Evolutionary conservation across 2,113 vertebrate genomes (phyloP).

Genomic region (Murina feae): DNA sequence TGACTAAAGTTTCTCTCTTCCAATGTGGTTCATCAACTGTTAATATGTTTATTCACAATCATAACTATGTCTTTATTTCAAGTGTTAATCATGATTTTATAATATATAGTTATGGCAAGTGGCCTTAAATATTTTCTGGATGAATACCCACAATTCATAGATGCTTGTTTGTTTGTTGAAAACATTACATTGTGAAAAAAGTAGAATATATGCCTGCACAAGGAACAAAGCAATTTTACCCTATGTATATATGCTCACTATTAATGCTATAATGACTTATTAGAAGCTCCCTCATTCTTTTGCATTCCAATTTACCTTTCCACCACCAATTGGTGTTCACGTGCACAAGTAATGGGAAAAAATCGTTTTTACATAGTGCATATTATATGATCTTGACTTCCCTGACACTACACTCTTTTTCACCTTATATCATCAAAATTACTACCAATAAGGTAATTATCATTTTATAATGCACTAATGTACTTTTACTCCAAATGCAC

Average conservation of each 20-base stretch:
- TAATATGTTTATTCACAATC: background rate
- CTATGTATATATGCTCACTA: background rate
- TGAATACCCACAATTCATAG: background rate
- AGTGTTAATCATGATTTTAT: conserved; percentile 38
- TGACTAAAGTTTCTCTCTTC: conserved; percentile 15
- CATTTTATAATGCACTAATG: background rate
- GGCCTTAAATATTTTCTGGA: background rate
- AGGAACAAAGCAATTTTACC: background rate
- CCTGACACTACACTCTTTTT: background rate
- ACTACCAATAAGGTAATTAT: background rate
- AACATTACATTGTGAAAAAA: background rate
- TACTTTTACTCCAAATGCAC: background rate
- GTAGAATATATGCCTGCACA: background rate
- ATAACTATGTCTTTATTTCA: conserved; percentile 43
- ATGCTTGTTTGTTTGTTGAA: background rate
- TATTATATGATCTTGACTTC: background rate
- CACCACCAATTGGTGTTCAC: background rate
- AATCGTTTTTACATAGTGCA: background rate
- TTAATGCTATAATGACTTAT: conserved; percentile 3
- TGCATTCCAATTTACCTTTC: background rate
- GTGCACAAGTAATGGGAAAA: background rate
- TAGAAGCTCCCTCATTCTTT: background rate
- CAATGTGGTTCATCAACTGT: background rate
- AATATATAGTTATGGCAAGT: background rate
- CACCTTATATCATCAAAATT: background rate